Evolutionary conservation across 2,113 vertebrate species (phyloP).

Genomic region (Halcyon senegalensis): DNA sequence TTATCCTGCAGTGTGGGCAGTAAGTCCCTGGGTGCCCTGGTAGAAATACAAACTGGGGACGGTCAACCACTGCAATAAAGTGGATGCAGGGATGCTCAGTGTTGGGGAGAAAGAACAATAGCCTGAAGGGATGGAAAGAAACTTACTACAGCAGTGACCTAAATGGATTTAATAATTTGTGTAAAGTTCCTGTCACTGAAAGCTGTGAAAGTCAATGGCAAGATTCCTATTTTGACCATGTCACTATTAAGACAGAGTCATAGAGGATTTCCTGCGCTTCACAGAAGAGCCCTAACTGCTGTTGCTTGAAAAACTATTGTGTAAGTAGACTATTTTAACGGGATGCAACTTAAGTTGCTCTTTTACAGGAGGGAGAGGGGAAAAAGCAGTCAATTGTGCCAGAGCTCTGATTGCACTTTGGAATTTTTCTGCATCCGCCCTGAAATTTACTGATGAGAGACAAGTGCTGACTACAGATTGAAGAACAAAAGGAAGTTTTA

Average conservation of each 20-base stretch:
- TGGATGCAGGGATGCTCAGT: not conserved
- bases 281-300: not conserved
- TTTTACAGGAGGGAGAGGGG: not conserved
- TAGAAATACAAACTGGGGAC: not conserved
- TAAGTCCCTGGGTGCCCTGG: not conserved
- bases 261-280: constrained; percentile 42
- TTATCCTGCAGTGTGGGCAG: not conserved
- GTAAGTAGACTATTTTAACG: not conserved
- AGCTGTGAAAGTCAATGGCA: not conserved
- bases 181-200: not conserved
- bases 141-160: not conserved
- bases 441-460: not conserved
- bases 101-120: not conserved
- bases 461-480: not conserved
- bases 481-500: not conserved
- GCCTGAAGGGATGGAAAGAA: not conserved
- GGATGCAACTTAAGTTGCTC: not conserved
- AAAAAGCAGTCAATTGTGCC: not conserved
- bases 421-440: not conserved
- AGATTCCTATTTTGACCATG: not conserved
- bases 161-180: not conserved
- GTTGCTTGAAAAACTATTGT: not conserved
- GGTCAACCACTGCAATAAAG: not conserved
- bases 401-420: not conserved
- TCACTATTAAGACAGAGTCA: not conserved